Evolutionary conservation across 1,140 invertebrate genomes (phyloP), one percentile per base, ranked within the genome.

Genomic region (Colletes latitarsis): DNA sequence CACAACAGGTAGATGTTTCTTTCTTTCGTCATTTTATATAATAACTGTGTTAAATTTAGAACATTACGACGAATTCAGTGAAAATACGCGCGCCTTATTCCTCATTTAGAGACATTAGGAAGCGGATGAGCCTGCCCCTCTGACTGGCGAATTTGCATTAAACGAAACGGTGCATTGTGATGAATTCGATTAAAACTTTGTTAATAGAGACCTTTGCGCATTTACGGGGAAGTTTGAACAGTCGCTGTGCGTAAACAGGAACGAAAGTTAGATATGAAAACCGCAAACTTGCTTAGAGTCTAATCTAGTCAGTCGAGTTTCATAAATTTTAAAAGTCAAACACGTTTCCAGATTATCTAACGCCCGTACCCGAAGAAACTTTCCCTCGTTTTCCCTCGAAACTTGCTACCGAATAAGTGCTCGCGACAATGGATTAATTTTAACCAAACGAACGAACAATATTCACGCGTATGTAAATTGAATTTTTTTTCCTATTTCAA

Each of bases 161-260:
- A 79, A 79, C 77, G 77, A 79, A 79, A 79, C 77, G 69, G 77
- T 49, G 52, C 77, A 79, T 79, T 79, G 77, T 79, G 77, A 79
- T 79, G 77, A 79, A 79, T 79, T 79, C 77, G 77, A 79, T 79
- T 79, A 79, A 79, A 79, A 79, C 77, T 79, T 79, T 79, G 77
- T 79, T 79, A 79, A 79, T 79, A 79, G 77, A 79, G 77, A 79
- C 77, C 69, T 79, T 79, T 73, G 77, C 69, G 15, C 77, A 79
- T 68, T 79, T 79, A 79, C 77, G 9, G 41, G 3, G 57, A 72
- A 73, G 77, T 79, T 79, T 73, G 70, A 79, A 79, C 77, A 79
- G 77, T 79, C 77, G 21, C 60, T 63, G 70, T 73, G 70, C 77
- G 77, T 79, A 79, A 79, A 79, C 77, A 79, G 77, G 69, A 73